Percentiles rank a stretch among this genome's conserved stretches.
Evolutionary conservation across 2,888 invertebrate species (phyloP).

Genomic region (Notodonta ziczac): DNA sequence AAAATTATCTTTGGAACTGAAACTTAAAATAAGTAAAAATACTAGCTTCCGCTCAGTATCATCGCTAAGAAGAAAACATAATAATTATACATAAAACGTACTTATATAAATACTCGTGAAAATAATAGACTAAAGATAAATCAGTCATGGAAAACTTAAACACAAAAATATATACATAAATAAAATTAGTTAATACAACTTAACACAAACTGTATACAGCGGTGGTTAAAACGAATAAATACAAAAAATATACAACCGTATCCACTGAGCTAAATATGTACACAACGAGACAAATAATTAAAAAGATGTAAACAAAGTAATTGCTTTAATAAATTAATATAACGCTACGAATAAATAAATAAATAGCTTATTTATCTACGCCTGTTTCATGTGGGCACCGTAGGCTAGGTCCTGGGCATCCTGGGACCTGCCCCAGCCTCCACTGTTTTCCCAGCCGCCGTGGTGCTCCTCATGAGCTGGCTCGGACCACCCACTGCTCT

Average conservation of each 20-base stretch:
- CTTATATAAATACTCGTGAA: slow-evolving; percentile 40
- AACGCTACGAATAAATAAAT: slow-evolving; percentile 52
- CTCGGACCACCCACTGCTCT: slow-evolving; percentile 89
- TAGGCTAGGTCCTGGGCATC: slow-evolving; percentile 89
- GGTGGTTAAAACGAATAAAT: slow-evolving; percentile 26
- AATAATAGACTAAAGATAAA: slow-evolving; percentile 39
- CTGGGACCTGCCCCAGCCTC: slow-evolving; percentile 87
- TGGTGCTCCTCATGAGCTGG: slow-evolving; percentile 86
- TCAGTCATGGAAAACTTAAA: slow-evolving; percentile 53
- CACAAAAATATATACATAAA: slow-evolving; percentile 41
- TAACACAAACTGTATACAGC: slow-evolving; percentile 42
- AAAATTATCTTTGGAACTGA: slow-evolving; percentile 69
- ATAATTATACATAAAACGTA: slow-evolving; percentile 26
- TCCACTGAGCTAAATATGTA: slow-evolving; percentile 21
- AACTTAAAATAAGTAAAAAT: slow-evolving; percentile 41
- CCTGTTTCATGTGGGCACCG: slow-evolving; percentile 83
- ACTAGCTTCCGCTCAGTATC: slow-evolving; percentile 14
- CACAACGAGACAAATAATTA: slow-evolving; percentile 27
- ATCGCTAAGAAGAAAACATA: slow-evolving; percentile 28
- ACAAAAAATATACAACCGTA: not conserved
- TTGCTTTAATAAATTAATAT: slow-evolving; percentile 45
- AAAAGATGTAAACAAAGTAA: slow-evolving; percentile 15
- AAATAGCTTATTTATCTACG: slow-evolving; percentile 52
- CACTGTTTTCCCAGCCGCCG: slow-evolving; percentile 73
- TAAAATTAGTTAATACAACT: slow-evolving; percentile 44